These are phyloP conservation scores for Delia radicum DNA, from an alignment of 1,140 invertebrate genomes.

Conservation along the genomic window DNA sequence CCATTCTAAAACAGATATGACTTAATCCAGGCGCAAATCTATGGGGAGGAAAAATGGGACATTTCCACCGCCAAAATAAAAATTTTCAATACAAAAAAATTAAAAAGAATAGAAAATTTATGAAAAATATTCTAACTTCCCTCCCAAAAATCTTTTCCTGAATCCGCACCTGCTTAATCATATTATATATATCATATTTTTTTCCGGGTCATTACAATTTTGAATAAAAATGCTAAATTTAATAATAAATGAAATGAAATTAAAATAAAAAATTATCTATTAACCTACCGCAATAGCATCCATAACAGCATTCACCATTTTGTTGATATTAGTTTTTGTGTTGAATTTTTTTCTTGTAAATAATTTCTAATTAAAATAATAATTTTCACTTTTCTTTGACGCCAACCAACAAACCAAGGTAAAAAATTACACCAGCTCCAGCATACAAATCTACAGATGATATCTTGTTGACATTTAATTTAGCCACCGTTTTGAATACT, in stretches of 20 bases:
- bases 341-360: not conserved
- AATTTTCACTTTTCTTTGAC: conserved; percentile 13
- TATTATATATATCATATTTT: too few relatives aligned
- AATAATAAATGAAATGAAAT: not conserved
- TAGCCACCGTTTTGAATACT: not conserved
- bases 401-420: not conserved
- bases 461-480: conserved; percentile 22
- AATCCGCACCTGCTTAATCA: too few relatives aligned
- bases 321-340: not conserved
- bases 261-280: not conserved
- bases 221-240: not conserved
- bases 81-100: too few relatives aligned
- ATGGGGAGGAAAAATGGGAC: too few relatives aligned
- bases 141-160: too few relatives aligned
- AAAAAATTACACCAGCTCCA: not conserved
- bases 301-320: conserved; percentile 53
- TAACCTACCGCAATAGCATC: conserved; percentile 52
- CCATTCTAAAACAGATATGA: too few relatives aligned
- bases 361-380: not conserved
- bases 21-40: too few relatives aligned
- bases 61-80: too few relatives aligned
- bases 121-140: too few relatives aligned
- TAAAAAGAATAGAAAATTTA: too few relatives aligned
- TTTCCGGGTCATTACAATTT: too few relatives aligned
- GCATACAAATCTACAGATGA: not conserved